phyloP scores from a whole-genome alignment of 2,888 invertebrate species.

The Drosophila lutescens region DNA sequence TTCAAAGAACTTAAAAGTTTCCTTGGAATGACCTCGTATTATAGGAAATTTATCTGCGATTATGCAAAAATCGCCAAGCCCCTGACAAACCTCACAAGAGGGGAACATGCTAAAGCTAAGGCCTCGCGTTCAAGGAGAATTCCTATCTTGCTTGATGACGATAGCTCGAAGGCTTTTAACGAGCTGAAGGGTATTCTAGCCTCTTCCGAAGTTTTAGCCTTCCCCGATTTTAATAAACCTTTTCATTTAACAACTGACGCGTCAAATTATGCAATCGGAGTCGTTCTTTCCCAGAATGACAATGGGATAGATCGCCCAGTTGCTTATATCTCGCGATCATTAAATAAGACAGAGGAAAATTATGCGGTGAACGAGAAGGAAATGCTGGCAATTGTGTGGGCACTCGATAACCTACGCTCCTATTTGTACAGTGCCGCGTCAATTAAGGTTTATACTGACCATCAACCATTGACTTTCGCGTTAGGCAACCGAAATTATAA shows the following conservation, averaged over 20 bases:
- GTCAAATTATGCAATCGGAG: neutral
- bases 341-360: neutral
- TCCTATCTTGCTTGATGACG: slow-evolving; percentile 18
- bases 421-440: too few relatives aligned
- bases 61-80: slow-evolving; percentile 44
- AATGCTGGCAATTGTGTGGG: slow-evolving; percentile 14
- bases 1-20: slow-evolving; percentile 41
- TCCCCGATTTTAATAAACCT: slow-evolving; percentile 26
- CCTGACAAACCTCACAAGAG: slow-evolving; percentile 44
- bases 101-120: slow-evolving; percentile 30
- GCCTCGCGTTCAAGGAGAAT: slow-evolving; percentile 33
- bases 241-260: slow-evolving; percentile 30
- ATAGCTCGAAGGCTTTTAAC: slow-evolving; percentile 15
- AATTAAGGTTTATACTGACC: too few relatives aligned
- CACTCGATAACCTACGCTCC: slow-evolving; percentile 10
- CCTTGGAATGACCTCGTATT: slow-evolving; percentile 36
- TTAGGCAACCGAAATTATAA: too few relatives aligned
- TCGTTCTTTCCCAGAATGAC: slow-evolving; percentile 8
- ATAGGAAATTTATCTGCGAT: slow-evolving; percentile 41
- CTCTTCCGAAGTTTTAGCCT: slow-evolving; percentile 26
- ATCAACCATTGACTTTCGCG: too few relatives aligned
- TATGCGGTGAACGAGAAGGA: too few relatives aligned
- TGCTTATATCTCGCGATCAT: neutral
- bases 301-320: slow-evolving; percentile 1
- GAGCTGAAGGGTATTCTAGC: slow-evolving; percentile 22